Evolutionary conservation across 2,888 invertebrate species (phyloP).

Genomic region (Drosophila cyrtoloma): DNA sequence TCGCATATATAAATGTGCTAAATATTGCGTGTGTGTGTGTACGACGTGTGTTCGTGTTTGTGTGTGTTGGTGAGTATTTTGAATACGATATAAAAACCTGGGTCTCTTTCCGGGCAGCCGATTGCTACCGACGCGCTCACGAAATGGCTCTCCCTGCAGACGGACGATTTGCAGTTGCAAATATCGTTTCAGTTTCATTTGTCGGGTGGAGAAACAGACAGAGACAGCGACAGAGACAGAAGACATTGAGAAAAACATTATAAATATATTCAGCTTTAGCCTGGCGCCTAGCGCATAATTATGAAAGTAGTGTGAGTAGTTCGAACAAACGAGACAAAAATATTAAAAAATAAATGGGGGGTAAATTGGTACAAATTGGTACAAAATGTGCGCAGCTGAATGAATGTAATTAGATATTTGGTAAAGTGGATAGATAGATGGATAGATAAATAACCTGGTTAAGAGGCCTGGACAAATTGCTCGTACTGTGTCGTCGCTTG

Average conservation of each 20-base stretch:
- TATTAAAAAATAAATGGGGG: conserved; percentile 3
- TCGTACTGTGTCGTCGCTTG: conserved; percentile 91
- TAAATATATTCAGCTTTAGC: conserved; percentile 22
- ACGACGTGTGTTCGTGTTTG: conserved; percentile 18
- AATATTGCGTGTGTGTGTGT: conserved; percentile 24
- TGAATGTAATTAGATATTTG: conserved; percentile 30
- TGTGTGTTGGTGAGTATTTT: conserved; percentile 40
- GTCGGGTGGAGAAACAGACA: conserved; percentile 12
- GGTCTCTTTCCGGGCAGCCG: conserved; percentile 93
- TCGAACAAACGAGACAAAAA: conserved; percentile 18
- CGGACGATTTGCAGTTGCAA: conserved; percentile 34
- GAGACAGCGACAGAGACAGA: conserved; percentile 23
- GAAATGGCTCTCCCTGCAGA: conserved; percentile 89
- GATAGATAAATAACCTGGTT: conserved; percentile 85
- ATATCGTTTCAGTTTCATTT: conserved; percentile 25
- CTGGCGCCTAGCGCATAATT: conserved; percentile 13
- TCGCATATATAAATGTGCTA: conserved; percentile 52
- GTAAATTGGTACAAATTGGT: conserved; percentile 8
- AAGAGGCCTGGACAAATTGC: conserved; percentile 85
- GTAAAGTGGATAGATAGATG: conserved; percentile 71
- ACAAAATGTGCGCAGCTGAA: conserved; percentile 34
- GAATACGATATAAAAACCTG: conserved; percentile 87
- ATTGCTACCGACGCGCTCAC: conserved; percentile 95
- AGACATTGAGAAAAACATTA: conserved; percentile 49
- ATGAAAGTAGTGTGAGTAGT: conserved; percentile 39